Conservation (phyloP, 2,797 vertebrate genomes). For the Gymnodraco acuticeps region DNA sequence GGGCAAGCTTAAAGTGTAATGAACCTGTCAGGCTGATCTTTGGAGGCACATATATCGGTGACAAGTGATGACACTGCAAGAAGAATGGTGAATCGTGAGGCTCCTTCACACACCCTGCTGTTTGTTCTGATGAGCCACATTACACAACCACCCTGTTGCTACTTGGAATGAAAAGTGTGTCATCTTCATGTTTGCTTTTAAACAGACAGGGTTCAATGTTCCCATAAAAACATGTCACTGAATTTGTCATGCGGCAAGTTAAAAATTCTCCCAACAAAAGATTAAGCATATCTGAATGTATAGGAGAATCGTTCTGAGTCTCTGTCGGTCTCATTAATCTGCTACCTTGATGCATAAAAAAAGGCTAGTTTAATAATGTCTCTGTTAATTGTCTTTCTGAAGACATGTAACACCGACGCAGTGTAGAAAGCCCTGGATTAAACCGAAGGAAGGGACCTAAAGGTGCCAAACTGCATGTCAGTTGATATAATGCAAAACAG, state of each 20-base stretch:
- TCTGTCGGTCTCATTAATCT: neutral
- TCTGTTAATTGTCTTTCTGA: neutral
- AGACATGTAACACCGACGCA: neutral
- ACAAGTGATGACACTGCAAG: slow-evolving; percentile 1
- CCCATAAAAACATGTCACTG: neutral
- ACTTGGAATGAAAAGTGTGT: neutral
- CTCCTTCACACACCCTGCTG: neutral
- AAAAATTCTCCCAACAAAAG: neutral
- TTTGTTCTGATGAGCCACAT: slow-evolving; percentile 22
- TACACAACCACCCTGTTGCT: neutral
- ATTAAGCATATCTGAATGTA: neutral
- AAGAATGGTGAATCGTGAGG: neutral
- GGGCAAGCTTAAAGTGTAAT: slow-evolving; percentile 27
- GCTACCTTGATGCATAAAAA: neutral
- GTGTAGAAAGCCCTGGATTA: neutral
- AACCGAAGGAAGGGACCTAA: neutral
- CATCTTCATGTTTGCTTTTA: neutral
- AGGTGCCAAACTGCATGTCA: neutral
- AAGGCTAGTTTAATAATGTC: neutral
- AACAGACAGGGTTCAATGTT: neutral
- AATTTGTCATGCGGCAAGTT: neutral
- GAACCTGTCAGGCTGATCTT: slow-evolving; percentile 25
- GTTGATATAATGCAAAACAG: neutral
- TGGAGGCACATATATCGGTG: neutral
- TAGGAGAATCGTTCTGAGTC: neutral